Evolutionary conservation across 2,113 vertebrate genomes (phyloP), one percentile per base, ranked within the genome.

Genomic region (Dascyllus trimaculatus): DNA sequence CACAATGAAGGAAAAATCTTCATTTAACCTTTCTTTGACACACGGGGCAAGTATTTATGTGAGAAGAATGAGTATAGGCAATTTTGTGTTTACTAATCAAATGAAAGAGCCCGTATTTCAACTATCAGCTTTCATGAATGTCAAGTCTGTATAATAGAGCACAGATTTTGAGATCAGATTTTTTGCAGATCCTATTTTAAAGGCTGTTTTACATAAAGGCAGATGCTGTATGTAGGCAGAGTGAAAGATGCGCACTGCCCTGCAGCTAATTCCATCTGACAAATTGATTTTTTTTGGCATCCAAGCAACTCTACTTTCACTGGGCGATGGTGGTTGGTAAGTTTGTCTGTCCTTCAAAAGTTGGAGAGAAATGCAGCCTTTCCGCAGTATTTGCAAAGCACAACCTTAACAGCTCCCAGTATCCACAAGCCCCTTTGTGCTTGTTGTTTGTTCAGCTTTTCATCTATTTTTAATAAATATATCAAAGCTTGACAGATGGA

Each of bases 381-480:
- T 51, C n/a, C n/a, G 14, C 8, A 4, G 15, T 22, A 52, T 19
- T 43, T 43, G 40, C 3, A 43, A 43, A 15, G 40, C 40, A 14
- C 14, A 43, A 14, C 40, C 14, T 15, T 15, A 14, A 15, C 40
- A 43, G 40, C 13, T 43, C 4, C 14, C 3, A 13, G 14, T 4
- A 43, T 57, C 21, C 4, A 35, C 46, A 18, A 48, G 62, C 38
- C 35, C 26, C 57, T 62, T 59, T 49, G 19, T 51, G 17, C 17
- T 45, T 63, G 26, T 32, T 75, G 19, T 35, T 68, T 53, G 40
- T 54, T 70, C 48, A 58, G 48, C 6, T 11, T 29, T 3, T 78
- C 3, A 48, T 77, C 32, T 45, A 24, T 56, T 56, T 76, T 78
- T 58, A 53, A 59, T 45, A 63, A 54, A 75, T 17, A 58, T 5